Conservation (phyloP, 2,797 vertebrate genomes). For the Phalanger gymnotis region DNA sequence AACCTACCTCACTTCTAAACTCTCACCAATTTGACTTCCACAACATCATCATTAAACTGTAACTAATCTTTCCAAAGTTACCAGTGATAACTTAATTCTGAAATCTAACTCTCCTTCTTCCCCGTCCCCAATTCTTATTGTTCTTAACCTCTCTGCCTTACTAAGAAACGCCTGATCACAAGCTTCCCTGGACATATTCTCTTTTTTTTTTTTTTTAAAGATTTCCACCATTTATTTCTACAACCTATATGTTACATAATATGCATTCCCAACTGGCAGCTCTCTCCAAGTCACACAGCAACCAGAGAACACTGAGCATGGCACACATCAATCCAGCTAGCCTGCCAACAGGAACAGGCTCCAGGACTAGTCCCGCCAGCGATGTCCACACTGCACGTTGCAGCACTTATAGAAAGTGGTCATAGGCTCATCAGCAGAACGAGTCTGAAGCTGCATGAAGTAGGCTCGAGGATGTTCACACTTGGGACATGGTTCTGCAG, state of each 20-base stretch:
- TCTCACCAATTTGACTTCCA: background rate
- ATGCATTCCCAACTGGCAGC: background rate
- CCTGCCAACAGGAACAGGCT: background rate
- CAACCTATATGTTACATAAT: background rate
- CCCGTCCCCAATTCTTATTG: background rate
- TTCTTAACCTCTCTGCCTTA: background rate
- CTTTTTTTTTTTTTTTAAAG: no score
- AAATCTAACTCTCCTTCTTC: background rate
- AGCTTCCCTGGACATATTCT: background rate
- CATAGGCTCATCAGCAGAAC: conserved; percentile 99
- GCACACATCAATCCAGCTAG: background rate
- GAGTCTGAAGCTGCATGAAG: conserved; percentile 99
- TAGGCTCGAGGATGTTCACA: conserved; percentile 96
- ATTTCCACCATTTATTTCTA: background rate
- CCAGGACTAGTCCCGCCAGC: conserved; percentile 92
- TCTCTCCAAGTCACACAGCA: background rate
- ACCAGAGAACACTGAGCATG: background rate
- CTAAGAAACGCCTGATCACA: background rate
- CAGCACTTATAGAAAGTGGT: conserved; percentile 99
- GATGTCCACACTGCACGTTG: conserved; percentile 92
- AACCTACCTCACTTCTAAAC: background rate
- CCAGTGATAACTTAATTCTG: background rate
- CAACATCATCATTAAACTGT: background rate
- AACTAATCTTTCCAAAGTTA: background rate
- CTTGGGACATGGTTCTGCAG: conserved; percentile 94